Evolutionary conservation across 2,888 invertebrate species (phyloP), one percentile per base, ranked within the genome.

Genomic region (Cataglyphis livida): DNA sequence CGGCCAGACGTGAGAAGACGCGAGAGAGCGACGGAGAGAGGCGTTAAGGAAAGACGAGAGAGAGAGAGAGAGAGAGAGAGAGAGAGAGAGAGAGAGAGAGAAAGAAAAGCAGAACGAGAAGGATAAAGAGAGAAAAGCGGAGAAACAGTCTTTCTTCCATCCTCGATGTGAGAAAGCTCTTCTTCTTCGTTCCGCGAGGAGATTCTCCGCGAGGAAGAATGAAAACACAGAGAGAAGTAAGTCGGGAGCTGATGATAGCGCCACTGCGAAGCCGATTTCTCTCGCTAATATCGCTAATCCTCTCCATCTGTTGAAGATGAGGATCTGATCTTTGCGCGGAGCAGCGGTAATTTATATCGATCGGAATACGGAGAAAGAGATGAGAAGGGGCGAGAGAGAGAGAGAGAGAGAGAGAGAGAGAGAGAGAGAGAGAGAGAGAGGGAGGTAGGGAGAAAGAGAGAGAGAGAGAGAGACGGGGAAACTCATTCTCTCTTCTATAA

Each of bases 1-100:
- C 90, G 88, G 84, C 78, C 87, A 62, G 84, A 68, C 85, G 86
- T 88, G 87, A 84, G 87, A 89, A 88, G 88, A 81, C 65, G 81
- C 78, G 88, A 71, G 87, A 68, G 87, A 66, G 71, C 41, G 57
- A 65, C 62, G 21, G 57, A 68, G 81, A 81, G 38, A 54, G 44
- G 12, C 12, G 57, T 18, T 18, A 68, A 54, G 3, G 35, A 78
- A 35, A 44, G 35, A 41, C 62, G 71, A 21, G 70, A 65, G 73
- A 73, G 62, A 61, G 41, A 81, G 62, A 66, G 38, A 41, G 28
- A 44, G 4, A 44, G 15, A 44, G n/a, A 12, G 41, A 18, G 76
- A 28, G 57, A 44, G 38, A 44, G 74, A 54, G 35, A 18, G 35
- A 38, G 48, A 41, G 3, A 38, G 9, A 38, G 41, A 12, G 41